Conservation (phyloP, 1,140 invertebrate species). For the Zaprionus inermis region DNA sequence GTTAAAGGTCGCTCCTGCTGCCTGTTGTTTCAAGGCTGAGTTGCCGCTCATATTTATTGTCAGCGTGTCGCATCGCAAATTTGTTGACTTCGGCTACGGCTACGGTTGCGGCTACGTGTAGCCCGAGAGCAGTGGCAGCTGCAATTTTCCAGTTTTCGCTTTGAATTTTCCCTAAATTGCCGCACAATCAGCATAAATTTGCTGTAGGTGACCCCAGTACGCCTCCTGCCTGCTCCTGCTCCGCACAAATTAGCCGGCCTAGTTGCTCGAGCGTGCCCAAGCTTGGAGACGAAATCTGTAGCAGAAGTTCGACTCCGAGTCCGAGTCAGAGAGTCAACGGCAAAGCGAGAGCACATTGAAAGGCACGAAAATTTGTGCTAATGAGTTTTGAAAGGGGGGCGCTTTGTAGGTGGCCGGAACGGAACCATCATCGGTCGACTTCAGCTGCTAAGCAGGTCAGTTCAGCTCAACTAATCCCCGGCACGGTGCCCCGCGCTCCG, state of each 20-base stretch:
- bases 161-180: conserved; percentile 75
- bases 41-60: conserved; percentile 54
- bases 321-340: too few species aligned
- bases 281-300: neutral
- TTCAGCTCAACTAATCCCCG: conserved; percentile 4
- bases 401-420: conserved; percentile 60
- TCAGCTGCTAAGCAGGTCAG: conserved; percentile 56
- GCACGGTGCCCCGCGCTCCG: too few species aligned
- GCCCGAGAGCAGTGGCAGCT: conserved; percentile 8
- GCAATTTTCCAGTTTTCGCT: conserved; percentile 64
- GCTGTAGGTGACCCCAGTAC: conserved; percentile 38
- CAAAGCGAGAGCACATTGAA: conserved; percentile 54
- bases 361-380: conserved; percentile 79
- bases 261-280: conserved; percentile 38
- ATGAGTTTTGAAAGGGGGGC: conserved; percentile 76
- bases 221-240: neutral
- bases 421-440: conserved; percentile 16
- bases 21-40: conserved; percentile 73
- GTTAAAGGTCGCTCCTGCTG: conserved; percentile 39
- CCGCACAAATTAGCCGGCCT: conserved; percentile 37
- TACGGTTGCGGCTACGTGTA: conserved; percentile 27
- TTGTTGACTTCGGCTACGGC: conserved; percentile 39
- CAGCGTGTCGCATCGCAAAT: conserved; percentile 41
- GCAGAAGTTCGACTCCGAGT: neutral
- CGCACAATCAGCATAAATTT: conserved; percentile 82